These are phyloP conservation scores for Crambe crambe DNA, from an alignment of 37 sponge, comb jelly and placozoan genomes.

Conservation along the genomic window DNA sequence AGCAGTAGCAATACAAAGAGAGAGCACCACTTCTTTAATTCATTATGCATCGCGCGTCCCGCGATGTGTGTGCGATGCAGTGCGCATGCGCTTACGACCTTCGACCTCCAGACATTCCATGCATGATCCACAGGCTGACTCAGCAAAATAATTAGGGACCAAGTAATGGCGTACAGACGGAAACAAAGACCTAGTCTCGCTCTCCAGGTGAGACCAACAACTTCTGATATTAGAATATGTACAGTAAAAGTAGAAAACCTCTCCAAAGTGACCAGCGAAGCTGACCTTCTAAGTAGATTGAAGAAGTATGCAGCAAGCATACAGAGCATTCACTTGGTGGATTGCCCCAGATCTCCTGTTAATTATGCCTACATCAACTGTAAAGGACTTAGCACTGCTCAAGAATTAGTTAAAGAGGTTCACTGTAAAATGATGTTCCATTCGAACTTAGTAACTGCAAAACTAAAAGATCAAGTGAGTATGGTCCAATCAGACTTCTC, in stretches of 20 bases:
- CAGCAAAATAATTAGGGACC: no score
- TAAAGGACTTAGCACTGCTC: neutral
- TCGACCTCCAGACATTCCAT: no score
- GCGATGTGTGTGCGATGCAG: no score
- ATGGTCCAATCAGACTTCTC: neutral
- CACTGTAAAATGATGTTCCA: neutral
- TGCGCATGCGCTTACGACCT: no score
- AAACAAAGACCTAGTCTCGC: no score
- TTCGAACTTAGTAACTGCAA: neutral
- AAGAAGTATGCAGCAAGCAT: neutral
- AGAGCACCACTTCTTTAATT: no score
- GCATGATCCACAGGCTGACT: no score
- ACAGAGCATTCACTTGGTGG: neutral
- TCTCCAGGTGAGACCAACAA: no score
- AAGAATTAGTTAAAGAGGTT: neutral
- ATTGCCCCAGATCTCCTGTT: neutral
- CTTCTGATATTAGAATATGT: no score
- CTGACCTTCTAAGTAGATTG: neutral
- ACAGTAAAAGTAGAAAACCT: constrained; percentile 7
- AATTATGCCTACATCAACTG: constrained; percentile 25
- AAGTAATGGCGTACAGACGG: no score
- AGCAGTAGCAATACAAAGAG: no score
- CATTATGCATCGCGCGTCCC: no score
- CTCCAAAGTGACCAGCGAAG: neutral
- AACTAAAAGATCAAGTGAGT: neutral